These are phyloP conservation scores for Incurvaria masculella DNA, from an alignment of 2,888 invertebrate genomes.

Conservation along the genomic window DNA sequence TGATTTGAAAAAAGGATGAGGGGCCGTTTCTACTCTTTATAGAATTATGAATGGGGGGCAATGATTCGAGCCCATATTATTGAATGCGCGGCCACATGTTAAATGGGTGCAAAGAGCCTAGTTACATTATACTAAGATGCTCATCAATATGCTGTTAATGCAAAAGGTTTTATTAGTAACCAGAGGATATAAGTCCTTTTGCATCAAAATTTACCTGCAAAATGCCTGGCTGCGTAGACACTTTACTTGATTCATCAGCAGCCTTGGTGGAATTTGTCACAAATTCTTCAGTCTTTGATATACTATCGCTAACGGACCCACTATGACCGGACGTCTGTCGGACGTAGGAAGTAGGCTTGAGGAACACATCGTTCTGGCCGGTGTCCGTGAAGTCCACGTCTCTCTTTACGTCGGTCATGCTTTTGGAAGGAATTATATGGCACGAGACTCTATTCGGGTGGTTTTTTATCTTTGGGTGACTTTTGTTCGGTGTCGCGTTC, in stretches of 20 bases:
- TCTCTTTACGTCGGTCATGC: conserved; percentile 61
- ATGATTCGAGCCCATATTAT: too few relatives aligned
- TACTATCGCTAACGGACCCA: conserved; percentile 46
- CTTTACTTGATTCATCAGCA: conserved; percentile 23
- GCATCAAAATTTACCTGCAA: conserved; percentile 52
- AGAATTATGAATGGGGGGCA: too few relatives aligned
- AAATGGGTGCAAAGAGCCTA: too few relatives aligned
- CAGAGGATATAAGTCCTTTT: too few relatives aligned
- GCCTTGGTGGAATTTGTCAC: conserved; percentile 21
- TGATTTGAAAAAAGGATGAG: too few relatives aligned
- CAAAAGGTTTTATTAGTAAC: too few relatives aligned
- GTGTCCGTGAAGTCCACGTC: conserved; percentile 45
- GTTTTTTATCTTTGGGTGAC: conserved; percentile 48
- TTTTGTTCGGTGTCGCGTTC: conserved; percentile 52
- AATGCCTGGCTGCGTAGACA: conserved; percentile 53
- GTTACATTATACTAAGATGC: too few relatives aligned
- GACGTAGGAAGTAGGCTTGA: conserved; percentile 33
- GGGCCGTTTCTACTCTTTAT: too few relatives aligned
- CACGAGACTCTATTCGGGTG: conserved; percentile 27
- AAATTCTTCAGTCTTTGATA: conserved; percentile 46
- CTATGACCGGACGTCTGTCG: conserved; percentile 52
- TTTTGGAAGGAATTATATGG: conserved; percentile 55
- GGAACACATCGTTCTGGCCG: conserved; percentile 32
- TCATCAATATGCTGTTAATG: background rate
- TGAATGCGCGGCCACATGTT: too few relatives aligned